Evolutionary conservation across 2,113 vertebrate species (phyloP), one percentile per base, ranked within the genome.

Genomic region (Cavia porcellus): DNA sequence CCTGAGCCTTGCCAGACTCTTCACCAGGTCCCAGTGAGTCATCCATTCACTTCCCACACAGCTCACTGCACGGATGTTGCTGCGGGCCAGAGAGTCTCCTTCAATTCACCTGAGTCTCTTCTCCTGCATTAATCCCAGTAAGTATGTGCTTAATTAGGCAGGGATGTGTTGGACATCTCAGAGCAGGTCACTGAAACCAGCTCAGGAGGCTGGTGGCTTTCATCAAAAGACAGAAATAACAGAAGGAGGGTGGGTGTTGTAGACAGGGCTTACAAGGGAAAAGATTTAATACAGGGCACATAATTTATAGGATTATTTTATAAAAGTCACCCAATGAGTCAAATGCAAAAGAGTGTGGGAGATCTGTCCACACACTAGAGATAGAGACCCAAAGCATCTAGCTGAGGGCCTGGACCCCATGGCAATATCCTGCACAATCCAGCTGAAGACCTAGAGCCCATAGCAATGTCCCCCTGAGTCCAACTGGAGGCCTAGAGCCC

Each of bases 81-180:
- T 86, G 94, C 97, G 90, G 94, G 59, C 0, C 83, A 79, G 90
- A 96, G 89, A 98, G 97, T 98, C 97, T 98, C 85, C 45, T 89
- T 98, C 96, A 97, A 96, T 79, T 30, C n/a, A 1, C 7, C 66
- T 57, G 87, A 96, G 30, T 81, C 84, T 94, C 89, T 47, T 81
- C 75, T 61, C 72, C 35, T 25, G 52, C 0, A 0, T 95, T 97
- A 97, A 98, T 98, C 97, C 97, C 97, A 90, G 97, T 86, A 97
- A 98, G 97, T 98, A 98, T 94, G 96, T 97, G 97, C 96, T 98
- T 98, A 98, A 98, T 98, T 98, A 88, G 96, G 92, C 94, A 92
- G 61, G 59, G 81, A 66, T 66, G 42, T 81, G 88, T 84, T 83
- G 81, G 84, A 84, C 66, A 88, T 94, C 52, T 47, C n/a, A 12